Conservation (phyloP, 1,140 invertebrate genomes). For the Brachionus calyciflorus region DNA sequence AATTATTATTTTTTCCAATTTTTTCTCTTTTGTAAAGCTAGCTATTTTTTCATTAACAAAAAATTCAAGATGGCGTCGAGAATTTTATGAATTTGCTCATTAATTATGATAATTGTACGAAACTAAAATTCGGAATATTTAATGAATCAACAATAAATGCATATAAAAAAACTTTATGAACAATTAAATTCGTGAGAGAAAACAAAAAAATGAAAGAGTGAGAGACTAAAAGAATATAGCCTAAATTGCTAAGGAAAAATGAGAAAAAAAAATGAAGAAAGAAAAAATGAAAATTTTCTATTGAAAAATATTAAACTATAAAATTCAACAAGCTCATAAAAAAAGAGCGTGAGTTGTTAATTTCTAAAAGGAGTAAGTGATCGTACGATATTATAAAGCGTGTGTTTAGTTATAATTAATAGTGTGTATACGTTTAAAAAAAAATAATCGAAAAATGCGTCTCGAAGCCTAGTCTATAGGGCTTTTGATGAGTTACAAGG, state of each 20-base stretch:
- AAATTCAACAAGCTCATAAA: background rate
- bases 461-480: background rate
- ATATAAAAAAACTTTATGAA: background rate
- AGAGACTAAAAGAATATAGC: background rate
- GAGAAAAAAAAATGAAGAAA: background rate
- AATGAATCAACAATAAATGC: constrained; percentile 21
- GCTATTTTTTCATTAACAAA: constrained; percentile 42
- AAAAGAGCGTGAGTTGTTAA: background rate
- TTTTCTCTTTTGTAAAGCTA: constrained; percentile 43
- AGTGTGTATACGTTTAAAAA: background rate
- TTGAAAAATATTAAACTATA: background rate
- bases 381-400: constrained; percentile 20
- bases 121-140: constrained; percentile 16
- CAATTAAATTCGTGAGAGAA: constrained; percentile 10
- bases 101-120: constrained; percentile 16
- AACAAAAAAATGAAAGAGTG: background rate
- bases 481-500: background rate
- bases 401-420: constrained; percentile 10
- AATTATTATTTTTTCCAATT: background rate
- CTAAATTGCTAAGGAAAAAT: background rate
- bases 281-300: background rate
- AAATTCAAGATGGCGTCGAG: constrained; percentile 38
- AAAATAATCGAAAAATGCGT: background rate
- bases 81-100: constrained; percentile 21
- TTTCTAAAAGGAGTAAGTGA: background rate